Percentiles rank a stretch among this genome's conserved stretches.
Evolutionary conservation across 2,888 invertebrate species (phyloP).

Genomic region (Acronicta leporina): DNA sequence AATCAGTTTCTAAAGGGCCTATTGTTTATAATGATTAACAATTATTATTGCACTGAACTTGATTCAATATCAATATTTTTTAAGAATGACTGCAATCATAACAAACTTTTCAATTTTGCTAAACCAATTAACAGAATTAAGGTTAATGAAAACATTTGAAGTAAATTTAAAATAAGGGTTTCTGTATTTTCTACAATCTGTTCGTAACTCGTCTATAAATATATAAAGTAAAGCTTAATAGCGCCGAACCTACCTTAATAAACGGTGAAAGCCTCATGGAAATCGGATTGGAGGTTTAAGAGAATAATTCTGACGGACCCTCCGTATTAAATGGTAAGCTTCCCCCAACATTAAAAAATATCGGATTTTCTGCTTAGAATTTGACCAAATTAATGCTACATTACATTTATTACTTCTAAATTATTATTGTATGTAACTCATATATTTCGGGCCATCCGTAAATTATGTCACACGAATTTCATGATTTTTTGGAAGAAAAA

Average conservation of each 20-base stretch:
- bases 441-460: too few relatives aligned
- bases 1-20: not conserved
- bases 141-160: slow-evolving; percentile 1
- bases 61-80: too few relatives aligned
- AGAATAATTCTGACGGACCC: slow-evolving; percentile 31
- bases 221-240: slow-evolving; percentile 35
- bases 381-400: not conserved
- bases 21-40: not conserved
- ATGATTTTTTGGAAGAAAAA: too few relatives aligned
- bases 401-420: not conserved
- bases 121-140: slow-evolving; percentile 1
- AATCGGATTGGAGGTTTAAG: slow-evolving; percentile 39
- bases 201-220: slow-evolving; percentile 26
- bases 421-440: too few relatives aligned
- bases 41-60: too few relatives aligned
- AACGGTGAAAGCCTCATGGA: slow-evolving; percentile 46
- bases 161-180: slow-evolving; percentile 18
- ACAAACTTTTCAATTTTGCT: not conserved
- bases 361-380: slow-evolving; percentile 7
- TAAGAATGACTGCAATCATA: too few relatives aligned
- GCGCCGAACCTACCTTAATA: slow-evolving; percentile 35
- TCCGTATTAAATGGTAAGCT: slow-evolving; percentile 30
- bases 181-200: slow-evolving; percentile 4
- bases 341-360: slow-evolving; percentile 14
- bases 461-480: too few relatives aligned